phyloP scores from a whole-genome alignment of 2,797 vertebrate genomes.

The Poecilia picta region DNA sequence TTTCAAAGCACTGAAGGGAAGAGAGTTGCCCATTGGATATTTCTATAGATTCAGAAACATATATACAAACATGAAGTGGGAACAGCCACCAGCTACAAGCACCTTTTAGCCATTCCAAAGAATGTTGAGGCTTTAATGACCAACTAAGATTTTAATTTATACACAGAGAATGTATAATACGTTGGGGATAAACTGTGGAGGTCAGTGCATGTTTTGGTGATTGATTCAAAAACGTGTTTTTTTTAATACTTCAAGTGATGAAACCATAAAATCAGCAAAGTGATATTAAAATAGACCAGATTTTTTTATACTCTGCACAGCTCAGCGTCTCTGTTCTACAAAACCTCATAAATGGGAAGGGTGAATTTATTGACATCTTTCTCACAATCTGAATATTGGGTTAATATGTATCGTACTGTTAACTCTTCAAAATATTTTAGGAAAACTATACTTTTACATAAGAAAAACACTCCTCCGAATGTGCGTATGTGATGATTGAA shows the following conservation, averaged over 20 bases:
- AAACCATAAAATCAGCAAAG: not conserved
- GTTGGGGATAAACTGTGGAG: not conserved
- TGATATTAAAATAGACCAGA: not conserved
- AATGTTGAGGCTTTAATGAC: slow-evolving; percentile 65
- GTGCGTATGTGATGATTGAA: not conserved
- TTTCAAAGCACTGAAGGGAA: slow-evolving; percentile 31
- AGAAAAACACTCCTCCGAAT: not conserved
- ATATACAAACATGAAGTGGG: slow-evolving; percentile 14
- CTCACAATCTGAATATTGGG: not conserved
- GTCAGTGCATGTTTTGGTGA: slow-evolving; percentile 5
- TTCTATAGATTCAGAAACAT: slow-evolving; percentile 18
- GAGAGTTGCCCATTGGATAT: slow-evolving; percentile 22
- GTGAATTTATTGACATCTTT: not conserved
- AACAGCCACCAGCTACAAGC: slow-evolving; percentile 24
- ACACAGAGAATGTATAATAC: slow-evolving; percentile 14
- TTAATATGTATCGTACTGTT: not conserved
- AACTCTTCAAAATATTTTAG: not conserved
- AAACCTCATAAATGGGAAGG: not conserved
- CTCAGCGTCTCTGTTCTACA: not conserved
- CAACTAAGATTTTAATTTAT: slow-evolving; percentile 35
- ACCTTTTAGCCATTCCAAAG: slow-evolving; percentile 66
- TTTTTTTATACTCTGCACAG: not conserved
- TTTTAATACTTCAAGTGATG: not conserved
- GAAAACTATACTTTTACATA: not conserved
- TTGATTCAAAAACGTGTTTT: not conserved